Percentiles rank a stretch among this genome's conserved stretches.
Evolutionary conservation across 2,113 vertebrate genomes (phyloP).

Genomic region (Elachura formosa): DNA sequence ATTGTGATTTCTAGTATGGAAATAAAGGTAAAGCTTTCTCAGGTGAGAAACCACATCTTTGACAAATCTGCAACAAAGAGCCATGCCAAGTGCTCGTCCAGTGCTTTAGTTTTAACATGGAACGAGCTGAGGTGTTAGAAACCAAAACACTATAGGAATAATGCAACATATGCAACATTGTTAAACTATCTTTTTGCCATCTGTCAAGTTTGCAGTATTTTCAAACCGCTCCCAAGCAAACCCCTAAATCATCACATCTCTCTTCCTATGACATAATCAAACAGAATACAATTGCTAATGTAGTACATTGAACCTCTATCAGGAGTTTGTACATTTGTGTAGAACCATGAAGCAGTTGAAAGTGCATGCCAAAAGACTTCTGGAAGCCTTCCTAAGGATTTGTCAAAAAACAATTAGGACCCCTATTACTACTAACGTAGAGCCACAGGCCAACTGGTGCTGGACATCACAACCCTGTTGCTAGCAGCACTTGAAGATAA

Average conservation of each 20-base stretch:
- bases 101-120: background rate
- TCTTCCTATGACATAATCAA: background rate
- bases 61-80: background rate
- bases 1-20: background rate
- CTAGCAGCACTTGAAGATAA: background rate
- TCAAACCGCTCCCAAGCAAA: background rate
- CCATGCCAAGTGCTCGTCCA: background rate
- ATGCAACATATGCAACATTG: background rate
- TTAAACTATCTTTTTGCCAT: background rate
- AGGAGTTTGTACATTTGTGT: background rate
- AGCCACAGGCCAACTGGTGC: background rate
- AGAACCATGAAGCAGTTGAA: background rate
- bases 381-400: slow-evolving; percentile 27
- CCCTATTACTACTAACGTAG: background rate
- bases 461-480: background rate
- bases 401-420: slow-evolving; percentile 14
- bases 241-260: slow-evolving; percentile 1
- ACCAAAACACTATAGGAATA: background rate
- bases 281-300: background rate
- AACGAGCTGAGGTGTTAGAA: background rate
- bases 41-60: background rate
- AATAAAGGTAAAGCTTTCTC: background rate
- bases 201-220: background rate
- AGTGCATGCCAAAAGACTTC: background rate
- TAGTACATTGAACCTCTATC: background rate